A percentile compares a stretch with the other conserved stretches of the same genome.
Conservation (phyloP, 2,888 invertebrate genomes). For the Dasysyrphus tricinctus region DNA sequence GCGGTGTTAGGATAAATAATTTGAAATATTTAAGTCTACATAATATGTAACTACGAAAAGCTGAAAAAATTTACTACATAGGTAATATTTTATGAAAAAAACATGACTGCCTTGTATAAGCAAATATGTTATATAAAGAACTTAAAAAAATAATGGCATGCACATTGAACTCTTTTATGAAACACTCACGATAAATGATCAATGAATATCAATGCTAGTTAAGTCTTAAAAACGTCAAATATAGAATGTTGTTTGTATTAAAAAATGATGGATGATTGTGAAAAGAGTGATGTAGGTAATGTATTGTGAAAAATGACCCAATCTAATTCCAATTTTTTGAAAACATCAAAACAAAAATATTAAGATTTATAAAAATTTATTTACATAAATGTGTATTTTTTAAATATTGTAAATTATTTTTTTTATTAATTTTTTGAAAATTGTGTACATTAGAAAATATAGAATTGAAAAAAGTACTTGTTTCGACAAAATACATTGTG, state of each 20-base stretch:
- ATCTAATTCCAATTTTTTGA: constrained; percentile 80
- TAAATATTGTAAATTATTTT: background rate
- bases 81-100: too few species aligned
- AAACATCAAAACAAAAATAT: constrained; percentile 61
- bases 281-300: constrained; percentile 1
- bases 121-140: too few species aligned
- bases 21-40: too few species aligned
- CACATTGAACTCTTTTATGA: background rate
- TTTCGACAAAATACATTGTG: constrained; percentile 51
- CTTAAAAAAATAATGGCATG: background rate
- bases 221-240: background rate
- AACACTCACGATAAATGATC: background rate
- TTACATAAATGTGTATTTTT: background rate
- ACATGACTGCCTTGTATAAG: too few species aligned
- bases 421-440: constrained; percentile 23
- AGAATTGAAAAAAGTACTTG: constrained; percentile 52
- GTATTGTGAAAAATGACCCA: constrained; percentile 32
- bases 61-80: too few species aligned
- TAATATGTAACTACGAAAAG: too few species aligned
- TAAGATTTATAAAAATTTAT: background rate
- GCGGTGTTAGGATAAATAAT: too few species aligned
- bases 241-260: background rate
- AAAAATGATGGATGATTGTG: background rate
- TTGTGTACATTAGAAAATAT: constrained; percentile 46
- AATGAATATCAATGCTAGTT: background rate